These are phyloP conservation scores for Limnephilus marmoratus DNA, from an alignment of 2,888 invertebrate genomes.

Conservation along the genomic window DNA sequence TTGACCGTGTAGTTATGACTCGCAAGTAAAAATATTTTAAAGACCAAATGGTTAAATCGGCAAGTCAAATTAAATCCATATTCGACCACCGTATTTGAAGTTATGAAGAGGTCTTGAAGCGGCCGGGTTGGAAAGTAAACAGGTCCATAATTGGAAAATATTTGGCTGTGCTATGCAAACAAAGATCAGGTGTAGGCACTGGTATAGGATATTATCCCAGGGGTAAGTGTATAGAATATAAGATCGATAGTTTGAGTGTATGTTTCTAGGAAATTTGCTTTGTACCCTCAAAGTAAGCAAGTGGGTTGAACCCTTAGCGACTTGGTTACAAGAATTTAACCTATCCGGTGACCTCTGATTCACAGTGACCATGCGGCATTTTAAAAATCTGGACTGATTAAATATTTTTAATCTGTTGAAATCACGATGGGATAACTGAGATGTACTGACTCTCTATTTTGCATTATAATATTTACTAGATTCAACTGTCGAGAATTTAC, in stretches of 20 bases:
- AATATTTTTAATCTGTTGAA: neutral
- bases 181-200: constrained; percentile 21
- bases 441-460: too few species aligned
- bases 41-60: neutral
- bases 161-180: neutral
- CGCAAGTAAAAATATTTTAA: too few species aligned
- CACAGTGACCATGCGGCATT: neutral
- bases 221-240: neutral
- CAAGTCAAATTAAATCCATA: neutral
- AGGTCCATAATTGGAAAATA: constrained; percentile 18
- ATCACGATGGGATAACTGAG: too few species aligned
- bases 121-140: neutral
- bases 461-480: too few species aligned
- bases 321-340: constrained; percentile 27
- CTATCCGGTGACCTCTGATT: constrained; percentile 18
- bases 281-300: neutral
- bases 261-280: constrained; percentile 29
- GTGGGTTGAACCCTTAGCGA: constrained; percentile 29
- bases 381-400: neutral
- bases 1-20: too few species aligned
- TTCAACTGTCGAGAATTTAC: too few species aligned
- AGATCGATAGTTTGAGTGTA: constrained; percentile 8
- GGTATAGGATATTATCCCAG: too few species aligned
- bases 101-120: constrained; percentile 5
- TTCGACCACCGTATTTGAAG: neutral